Evolutionary conservation across 2,113 vertebrate species (phyloP).

Genomic region (Poeciliopsis prolifica): DNA sequence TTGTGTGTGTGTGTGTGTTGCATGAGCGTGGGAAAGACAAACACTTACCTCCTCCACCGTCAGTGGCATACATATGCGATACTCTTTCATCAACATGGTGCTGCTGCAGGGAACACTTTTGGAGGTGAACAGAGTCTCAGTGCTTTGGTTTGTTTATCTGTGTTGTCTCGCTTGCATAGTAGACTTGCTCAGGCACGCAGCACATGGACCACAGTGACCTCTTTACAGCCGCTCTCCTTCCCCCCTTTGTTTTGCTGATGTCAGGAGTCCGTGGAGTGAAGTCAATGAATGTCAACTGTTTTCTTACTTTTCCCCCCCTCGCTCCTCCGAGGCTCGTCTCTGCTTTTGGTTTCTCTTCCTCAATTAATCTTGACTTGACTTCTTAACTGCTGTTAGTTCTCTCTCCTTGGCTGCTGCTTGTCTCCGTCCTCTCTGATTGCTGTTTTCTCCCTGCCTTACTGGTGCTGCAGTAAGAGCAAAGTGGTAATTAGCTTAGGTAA

Average conservation of each 20-base stretch:
- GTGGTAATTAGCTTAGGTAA: slow-evolving; percentile 38
- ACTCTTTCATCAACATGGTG: slow-evolving; percentile 92
- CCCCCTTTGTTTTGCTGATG: slow-evolving; percentile 58
- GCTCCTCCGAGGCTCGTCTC: slow-evolving; percentile 25
- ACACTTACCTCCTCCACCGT: slow-evolving; percentile 91
- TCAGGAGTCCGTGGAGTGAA: slow-evolving; percentile 51
- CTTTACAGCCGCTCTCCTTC: slow-evolving; percentile 33
- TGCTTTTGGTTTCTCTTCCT: slow-evolving; percentile 37
- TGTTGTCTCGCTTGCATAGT: slow-evolving; percentile 42
- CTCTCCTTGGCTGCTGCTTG: slow-evolving; percentile 33
- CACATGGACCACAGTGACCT: slow-evolving; percentile 50
- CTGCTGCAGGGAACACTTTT: slow-evolving; percentile 14
- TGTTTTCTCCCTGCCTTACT: slow-evolving; percentile 24
- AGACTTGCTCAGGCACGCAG: slow-evolving; percentile 29
- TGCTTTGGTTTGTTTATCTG: slow-evolving; percentile 35
- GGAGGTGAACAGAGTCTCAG: slow-evolving; percentile 10
- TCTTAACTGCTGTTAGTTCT: slow-evolving; percentile 26
- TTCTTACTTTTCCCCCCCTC: slow-evolving; percentile 16
- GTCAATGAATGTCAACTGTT: slow-evolving; percentile 63
- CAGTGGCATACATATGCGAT: slow-evolving; percentile 93
- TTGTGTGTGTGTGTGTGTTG: not conserved
- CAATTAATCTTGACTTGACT: slow-evolving; percentile 41
- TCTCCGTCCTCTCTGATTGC: slow-evolving; percentile 30
- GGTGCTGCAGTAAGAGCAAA: slow-evolving; percentile 13
- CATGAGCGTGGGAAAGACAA: slow-evolving; percentile 57